Base-by-base conservation (phyloP, 2,113 vertebrate genomes). In the Pterocles gutturalis region DNA sequence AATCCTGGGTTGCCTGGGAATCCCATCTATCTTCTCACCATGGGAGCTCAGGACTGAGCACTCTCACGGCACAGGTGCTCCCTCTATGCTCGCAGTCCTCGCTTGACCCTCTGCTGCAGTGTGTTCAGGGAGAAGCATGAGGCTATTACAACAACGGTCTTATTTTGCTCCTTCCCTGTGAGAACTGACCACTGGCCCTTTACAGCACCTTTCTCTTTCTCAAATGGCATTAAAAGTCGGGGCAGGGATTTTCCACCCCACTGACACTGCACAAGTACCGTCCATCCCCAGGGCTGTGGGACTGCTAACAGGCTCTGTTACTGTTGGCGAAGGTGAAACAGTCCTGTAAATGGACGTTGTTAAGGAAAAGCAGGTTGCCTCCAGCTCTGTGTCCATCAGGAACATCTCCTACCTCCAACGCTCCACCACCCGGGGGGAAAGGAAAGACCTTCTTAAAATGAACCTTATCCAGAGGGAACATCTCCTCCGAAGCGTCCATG, bases 121-220 rank as follows among this genome's bases (percentile, higher is more conserved):
- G 5, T 1, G 2, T 10, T 43, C 51, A n/a, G 18, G 18, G 31
- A 66, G 28, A 72, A 66, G 51, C 46, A 48, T 1, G 0, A n/a
- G 22, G 7, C 9, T 55, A 12, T 45, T 8, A 53, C 26, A 60
- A 53, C 26, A 60, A 11, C 0, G 2, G 49, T 51, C 34, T 24
- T 54, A 4, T 38, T 49, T 67, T 75, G 51, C 41, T 49, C 45
- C 24, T 41, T 75, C 57, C 28, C 0, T 0, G 17, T 67, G 24
- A 71, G 13, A 33, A 48, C 0, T 46, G 62, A 70, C 38, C 55
- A 71, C 14, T 20, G 24, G 13, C 13, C 17, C 43, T 83, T 87
- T 14, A 48, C 15, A 57, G 20, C 4, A 15, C 9, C 17, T 10
- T 83, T 36, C 43, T 36, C 6, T n/a, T 86, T 43, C 58, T 45